phyloP scores from a whole-genome alignment of 1,140 invertebrate species.

The Chelonus insularis region DNA sequence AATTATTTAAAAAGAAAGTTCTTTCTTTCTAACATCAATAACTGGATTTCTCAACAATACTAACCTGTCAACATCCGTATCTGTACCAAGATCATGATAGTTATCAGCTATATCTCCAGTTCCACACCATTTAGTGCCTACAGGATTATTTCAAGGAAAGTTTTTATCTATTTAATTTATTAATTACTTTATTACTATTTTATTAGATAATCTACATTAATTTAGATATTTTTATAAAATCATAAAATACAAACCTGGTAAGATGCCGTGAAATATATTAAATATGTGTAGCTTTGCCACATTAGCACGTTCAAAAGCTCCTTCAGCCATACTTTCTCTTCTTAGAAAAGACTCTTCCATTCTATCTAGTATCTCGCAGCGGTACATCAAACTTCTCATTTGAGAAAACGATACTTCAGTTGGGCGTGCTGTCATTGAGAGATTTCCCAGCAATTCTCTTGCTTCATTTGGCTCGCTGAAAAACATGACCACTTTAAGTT shows the following conservation, averaged over 20 bases:
- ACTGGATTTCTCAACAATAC: too few species aligned
- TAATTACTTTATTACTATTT: neutral
- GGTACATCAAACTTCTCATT: constrained; percentile 75
- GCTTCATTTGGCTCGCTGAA: constrained; percentile 71
- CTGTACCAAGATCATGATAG: constrained; percentile 79
- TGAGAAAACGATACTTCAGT: constrained; percentile 68
- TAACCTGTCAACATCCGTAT: constrained; percentile 43
- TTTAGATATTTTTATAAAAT: too few species aligned
- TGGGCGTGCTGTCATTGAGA: constrained; percentile 64
- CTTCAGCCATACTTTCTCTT: constrained; percentile 1
- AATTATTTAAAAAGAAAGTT: too few species aligned
- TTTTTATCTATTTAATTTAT: neutral
- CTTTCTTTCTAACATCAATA: too few species aligned
- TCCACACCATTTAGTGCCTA: constrained; percentile 90
- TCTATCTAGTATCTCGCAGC: constrained; percentile 68
- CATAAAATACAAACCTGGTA: constrained; percentile 71
- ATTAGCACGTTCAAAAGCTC: constrained; percentile 20
- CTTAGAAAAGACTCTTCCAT: constrained; percentile 13
- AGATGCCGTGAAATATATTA: constrained; percentile 73
- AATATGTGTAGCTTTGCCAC: constrained; percentile 58
- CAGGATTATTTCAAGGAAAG: constrained; percentile 32
- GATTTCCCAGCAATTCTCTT: constrained; percentile 63
- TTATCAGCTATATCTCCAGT: constrained; percentile 80
- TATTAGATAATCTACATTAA: too few species aligned
- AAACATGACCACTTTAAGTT: constrained; percentile 4